Evolutionary conservation across 2,888 invertebrate genomes (phyloP), one percentile per base, ranked within the genome.

Genomic region (Quadriops clusia): DNA sequence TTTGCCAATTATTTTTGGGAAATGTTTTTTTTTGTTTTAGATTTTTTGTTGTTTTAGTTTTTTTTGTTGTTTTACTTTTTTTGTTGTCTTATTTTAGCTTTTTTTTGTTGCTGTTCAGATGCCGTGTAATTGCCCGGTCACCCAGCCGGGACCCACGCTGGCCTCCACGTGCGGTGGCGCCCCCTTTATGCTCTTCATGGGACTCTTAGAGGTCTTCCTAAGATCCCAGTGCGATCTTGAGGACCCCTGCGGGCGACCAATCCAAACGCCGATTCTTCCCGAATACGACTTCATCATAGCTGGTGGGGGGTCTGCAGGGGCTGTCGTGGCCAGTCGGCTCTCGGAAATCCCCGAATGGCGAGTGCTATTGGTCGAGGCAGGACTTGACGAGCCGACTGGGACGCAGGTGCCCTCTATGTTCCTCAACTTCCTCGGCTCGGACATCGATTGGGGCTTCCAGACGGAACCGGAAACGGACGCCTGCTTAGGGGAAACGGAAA

Each of bases 331-430:
- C 0, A 73, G 77, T 18, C 57, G 82, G 26, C 64, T 83, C 5
- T 74, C 77, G 0, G 83, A 82, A 50, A 74, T 80, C 25, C 73
- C 77, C 0, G 71, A 76, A 49, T 79, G 78, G 74, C 67, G 72
- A 27, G 80, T 82, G 1, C 57, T 83, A 27, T 56, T 83, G 4
- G 56, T 84, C 17, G 84, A 83, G 67, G 82, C 83, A 34, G 78
- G 87, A 13, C 71, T 78, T 36, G 85, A 89, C 52, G 87, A 89
- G 55, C 85, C 87, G 0, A 83, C 86, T 0, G 86, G 86, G 2
- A 77, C 85, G 1, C 86, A 87, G 54, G 83, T 89, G 27, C 90
- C 90, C 0, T 85, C 87, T 3, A 84, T 89, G 76, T 86, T 86
- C 58, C 69, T 87, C 33, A 86, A 87, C 61, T 86, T 84, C 54